Conservation (phyloP, 2,113 vertebrate species). For the Cyprinodon variegatus region DNA sequence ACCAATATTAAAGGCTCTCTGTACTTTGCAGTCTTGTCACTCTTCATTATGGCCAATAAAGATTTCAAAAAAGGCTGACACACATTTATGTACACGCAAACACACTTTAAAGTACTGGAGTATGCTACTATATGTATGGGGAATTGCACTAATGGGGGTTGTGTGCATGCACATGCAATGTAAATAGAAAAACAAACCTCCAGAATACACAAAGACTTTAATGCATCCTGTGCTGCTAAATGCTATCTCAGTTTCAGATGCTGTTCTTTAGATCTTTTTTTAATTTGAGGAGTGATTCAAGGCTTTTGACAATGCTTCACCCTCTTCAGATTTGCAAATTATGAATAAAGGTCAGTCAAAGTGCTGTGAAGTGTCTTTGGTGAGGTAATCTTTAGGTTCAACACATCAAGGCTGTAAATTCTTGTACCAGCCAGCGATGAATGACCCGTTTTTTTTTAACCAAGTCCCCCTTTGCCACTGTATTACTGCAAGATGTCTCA, state of each 20-base stretch:
- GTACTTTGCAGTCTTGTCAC: conserved; percentile 24
- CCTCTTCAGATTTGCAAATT: conserved; percentile 55
- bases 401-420: conserved; percentile 45
- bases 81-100: conserved; percentile 23
- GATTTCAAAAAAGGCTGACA: conserved; percentile 9
- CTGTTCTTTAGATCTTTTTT: conserved; percentile 27
- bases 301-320: conserved; percentile 57
- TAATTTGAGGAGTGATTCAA: conserved; percentile 59
- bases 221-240: conserved; percentile 33
- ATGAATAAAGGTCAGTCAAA: conserved; percentile 67
- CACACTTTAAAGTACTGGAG: conserved; percentile 19
- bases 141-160: conserved; percentile 42
- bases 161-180: conserved; percentile 8
- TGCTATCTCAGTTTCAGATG: conserved; percentile 32
- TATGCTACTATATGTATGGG: conserved; percentile 16
- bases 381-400: conserved; percentile 51
- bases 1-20: conserved; percentile 30
- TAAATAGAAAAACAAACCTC: conserved; percentile 13
- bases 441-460: conserved; percentile 36
- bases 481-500: conserved; percentile 54
- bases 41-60: conserved; percentile 36
- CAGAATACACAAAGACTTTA: conserved; percentile 30
- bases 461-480: conserved; percentile 20
- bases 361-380: conserved; percentile 57
- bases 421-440: conserved; percentile 55